A percentile compares a stretch with the other conserved stretches of the same genome.
These are phyloP conservation scores for Caenorhabditis plicata DNA, from an alignment of 2,888 invertebrate species.

Conservation along the genomic window DNA sequence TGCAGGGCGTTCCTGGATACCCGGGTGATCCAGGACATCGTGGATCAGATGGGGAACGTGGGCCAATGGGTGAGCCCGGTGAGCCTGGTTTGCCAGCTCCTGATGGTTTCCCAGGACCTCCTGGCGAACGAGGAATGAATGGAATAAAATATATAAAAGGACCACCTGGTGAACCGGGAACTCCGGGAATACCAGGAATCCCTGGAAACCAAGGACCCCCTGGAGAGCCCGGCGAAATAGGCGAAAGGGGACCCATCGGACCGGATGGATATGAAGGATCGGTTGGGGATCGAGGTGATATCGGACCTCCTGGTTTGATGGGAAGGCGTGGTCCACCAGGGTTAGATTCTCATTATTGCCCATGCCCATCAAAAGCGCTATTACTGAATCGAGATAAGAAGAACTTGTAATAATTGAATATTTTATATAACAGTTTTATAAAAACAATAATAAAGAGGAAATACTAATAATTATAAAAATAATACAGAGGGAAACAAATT, in stretches of 20 bases:
- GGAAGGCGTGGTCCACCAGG: slow-evolving; percentile 29
- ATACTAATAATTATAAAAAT: background rate
- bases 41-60: slow-evolving; percentile 26
- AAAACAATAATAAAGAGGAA: slow-evolving; percentile 10
- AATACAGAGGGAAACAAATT: background rate
- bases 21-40: slow-evolving; percentile 24
- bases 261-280: slow-evolving; percentile 11
- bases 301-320: slow-evolving; percentile 11
- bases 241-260: slow-evolving; percentile 10
- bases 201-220: slow-evolving; percentile 20
- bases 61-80: slow-evolving; percentile 27
- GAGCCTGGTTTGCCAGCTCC: slow-evolving; percentile 17
- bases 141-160: slow-evolving; percentile 34
- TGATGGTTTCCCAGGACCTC: slow-evolving; percentile 23
- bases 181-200: slow-evolving; percentile 20
- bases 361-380: slow-evolving; percentile 32
- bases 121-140: slow-evolving; percentile 19
- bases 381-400: slow-evolving; percentile 5
- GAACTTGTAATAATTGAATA: slow-evolving; percentile 7
- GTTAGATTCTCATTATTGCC: slow-evolving; percentile 36
- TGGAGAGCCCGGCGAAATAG: slow-evolving; percentile 20
- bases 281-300: slow-evolving; percentile 17
- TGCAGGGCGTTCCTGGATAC: slow-evolving; percentile 23
- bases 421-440: slow-evolving; percentile 11
- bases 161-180: slow-evolving; percentile 21